Base-by-base conservation (phyloP, 37 sponge, comb jelly and placozoan species). In the Ianthella basta region DNA sequence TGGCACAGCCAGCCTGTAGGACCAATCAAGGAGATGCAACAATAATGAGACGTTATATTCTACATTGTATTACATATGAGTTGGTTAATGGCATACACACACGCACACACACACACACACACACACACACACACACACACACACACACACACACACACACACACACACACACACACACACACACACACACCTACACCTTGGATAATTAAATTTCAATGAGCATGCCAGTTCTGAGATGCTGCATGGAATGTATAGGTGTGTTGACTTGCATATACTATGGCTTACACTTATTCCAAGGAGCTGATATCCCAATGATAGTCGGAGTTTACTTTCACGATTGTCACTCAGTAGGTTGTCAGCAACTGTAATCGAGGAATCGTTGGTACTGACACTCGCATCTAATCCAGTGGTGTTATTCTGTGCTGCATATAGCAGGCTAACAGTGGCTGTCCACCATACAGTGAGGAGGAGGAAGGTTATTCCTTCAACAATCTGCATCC, bases 401-500 rank as follows among this genome's bases (percentile, higher is more conserved):
- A 44, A 10, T 44, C 1, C 34, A 1, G 1, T 30, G 70, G 34
- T 16, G 34, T 69, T 33, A 0, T 30, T 1, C 35, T 13, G 27
- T 15, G 34, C 34, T 32, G 70, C 70, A 2, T 3, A 0, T 15
- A 36, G 54, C 2, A 75, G 0, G 24, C 8, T 24, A 50, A 53
- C 78, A 2, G 25, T 75, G 54, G 40, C n/a, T 24, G 10, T 13
- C 78, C 78, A 75, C 78, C 78, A 75, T n/a, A 75, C 53, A 41
- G 54, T 75, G 54, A 75, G 54, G 53, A 40, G 0, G n/a, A 75
- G 78, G 54, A 75, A 75, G n/a, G 39, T 18, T 20, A 75, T 24
- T 40, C 25, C 78, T 24, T 75, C 78, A 75, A 44, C 25, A 40
- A 75, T 19, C 25, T 75, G 78, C 78, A 75, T 75, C 78, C 78